Evolutionary conservation across 2,888 invertebrate species (phyloP).

Genomic region (Megaustenia siamemsis): DNA sequence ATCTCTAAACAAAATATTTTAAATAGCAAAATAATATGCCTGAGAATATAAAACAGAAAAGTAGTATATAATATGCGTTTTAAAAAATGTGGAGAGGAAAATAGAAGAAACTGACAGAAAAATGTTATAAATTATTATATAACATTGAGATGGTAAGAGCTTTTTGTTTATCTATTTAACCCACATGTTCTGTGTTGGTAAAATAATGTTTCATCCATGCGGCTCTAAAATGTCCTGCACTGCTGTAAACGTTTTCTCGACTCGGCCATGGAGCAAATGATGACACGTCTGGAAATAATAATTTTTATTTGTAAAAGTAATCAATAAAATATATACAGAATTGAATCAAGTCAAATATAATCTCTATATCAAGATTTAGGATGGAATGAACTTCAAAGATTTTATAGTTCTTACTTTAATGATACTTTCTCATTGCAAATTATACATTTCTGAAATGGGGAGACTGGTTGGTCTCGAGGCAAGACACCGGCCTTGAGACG

Average conservation of each 20-base stretch:
- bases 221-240: slow-evolving; percentile 54
- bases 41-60: not conserved
- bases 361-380: no score
- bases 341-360: not conserved
- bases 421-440: no score
- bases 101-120: no score
- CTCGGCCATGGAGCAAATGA: slow-evolving; percentile 65
- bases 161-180: not conserved
- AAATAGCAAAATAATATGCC: no score
- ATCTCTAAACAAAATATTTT: no score
- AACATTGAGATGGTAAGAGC: not conserved
- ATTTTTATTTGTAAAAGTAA: not conserved
- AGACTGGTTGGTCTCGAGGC: no score
- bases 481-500: no score
- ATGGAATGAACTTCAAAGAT: no score
- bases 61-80: not conserved
- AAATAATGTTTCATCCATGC: slow-evolving; percentile 35
- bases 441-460: no score
- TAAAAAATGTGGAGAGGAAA: not conserved
- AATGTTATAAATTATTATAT: no score
- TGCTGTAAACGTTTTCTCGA: slow-evolving; percentile 62
- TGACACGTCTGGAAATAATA: slow-evolving; percentile 63
- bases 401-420: no score
- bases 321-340: not conserved
- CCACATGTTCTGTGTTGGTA: slow-evolving; percentile 41